Conservation (phyloP, 2,888 invertebrate genomes). For the Lepidonotus clava region DNA sequence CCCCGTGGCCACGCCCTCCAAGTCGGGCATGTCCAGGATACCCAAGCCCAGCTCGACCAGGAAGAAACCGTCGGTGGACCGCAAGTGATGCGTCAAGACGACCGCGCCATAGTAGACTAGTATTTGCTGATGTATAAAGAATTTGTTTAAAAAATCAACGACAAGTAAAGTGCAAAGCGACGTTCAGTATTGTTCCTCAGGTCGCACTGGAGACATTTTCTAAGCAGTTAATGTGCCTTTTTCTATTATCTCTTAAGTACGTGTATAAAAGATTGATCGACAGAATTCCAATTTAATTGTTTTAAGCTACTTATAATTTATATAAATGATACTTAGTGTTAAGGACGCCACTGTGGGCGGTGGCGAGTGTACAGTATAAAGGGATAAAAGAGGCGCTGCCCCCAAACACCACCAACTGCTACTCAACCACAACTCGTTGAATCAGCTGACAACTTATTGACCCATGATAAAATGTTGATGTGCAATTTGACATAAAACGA, state of each 20-base stretch:
- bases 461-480: too few species aligned
- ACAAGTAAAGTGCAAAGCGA: background rate
- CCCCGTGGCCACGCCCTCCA: conserved; percentile 56
- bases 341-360: background rate
- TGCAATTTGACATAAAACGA: too few species aligned
- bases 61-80: background rate
- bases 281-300: background rate
- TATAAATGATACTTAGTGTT: background rate
- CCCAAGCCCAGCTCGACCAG: conserved; percentile 34
- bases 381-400: background rate
- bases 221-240: conserved; percentile 47
- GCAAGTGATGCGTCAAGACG: conserved; percentile 8
- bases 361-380: background rate
- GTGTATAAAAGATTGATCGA: background rate
- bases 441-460: too few species aligned
- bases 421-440: conserved; percentile 32
- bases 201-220: background rate
- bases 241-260: background rate
- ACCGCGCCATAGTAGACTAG: background rate
- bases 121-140: conserved; percentile 15
- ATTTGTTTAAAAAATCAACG: too few species aligned
- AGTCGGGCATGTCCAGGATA: conserved; percentile 1
- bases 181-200: background rate
- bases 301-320: background rate
- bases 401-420: conserved; percentile 9